Base-by-base conservation (phyloP, 2,888 invertebrate genomes). In the Conchocele bisecta region DNA sequence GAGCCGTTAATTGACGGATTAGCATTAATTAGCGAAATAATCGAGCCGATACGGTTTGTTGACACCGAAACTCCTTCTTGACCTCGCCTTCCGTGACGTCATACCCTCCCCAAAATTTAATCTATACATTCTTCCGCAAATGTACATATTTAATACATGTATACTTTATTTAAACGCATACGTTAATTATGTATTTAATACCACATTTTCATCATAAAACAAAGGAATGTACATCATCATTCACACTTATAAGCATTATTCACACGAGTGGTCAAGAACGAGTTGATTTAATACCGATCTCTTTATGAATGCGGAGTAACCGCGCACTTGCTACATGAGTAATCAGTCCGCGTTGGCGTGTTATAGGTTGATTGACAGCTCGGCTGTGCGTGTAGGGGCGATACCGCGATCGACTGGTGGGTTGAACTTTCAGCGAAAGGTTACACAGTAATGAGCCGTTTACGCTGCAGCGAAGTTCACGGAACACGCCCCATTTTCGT, bases 1-100 rank as follows among this genome's bases (percentile, higher is more conserved):
- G 9, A n/a, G 2, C 17, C 31, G 20, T 15, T 26, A 42, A 51
- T 42, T 41, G 22, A n/a, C n/a, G 4, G 13, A 2, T 44, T 15
- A 42, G 22, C 9, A 2, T 33, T 24, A 35, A n/a, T 51, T 28
- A 24, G 37, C 15, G 13, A 15, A 28, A 22, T 17, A 24, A 42
- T 44, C 7, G 11, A 3, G 13, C 44, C n/a, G 20, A 3, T 28
- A 33, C 20, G 26, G 48, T 17, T 33, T n/a, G 29, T 20, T 41
- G 41, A 41, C 44, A 28, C 54, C 54, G 66, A 59, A 66, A 69
- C 61, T 69, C 64, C 22, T 56, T 54, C 57, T 77, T 77, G 77
- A 77, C 77, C 77, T 77, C 77, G 77, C 77, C 77, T 77, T 20
- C 20, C 46, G 70, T 77, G 70, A 77, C 77, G 77, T 77, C 77